phyloP scores from a whole-genome alignment of 35 echinoderm and acorn worm genomes.

The Amphiura filiformis region DNA sequence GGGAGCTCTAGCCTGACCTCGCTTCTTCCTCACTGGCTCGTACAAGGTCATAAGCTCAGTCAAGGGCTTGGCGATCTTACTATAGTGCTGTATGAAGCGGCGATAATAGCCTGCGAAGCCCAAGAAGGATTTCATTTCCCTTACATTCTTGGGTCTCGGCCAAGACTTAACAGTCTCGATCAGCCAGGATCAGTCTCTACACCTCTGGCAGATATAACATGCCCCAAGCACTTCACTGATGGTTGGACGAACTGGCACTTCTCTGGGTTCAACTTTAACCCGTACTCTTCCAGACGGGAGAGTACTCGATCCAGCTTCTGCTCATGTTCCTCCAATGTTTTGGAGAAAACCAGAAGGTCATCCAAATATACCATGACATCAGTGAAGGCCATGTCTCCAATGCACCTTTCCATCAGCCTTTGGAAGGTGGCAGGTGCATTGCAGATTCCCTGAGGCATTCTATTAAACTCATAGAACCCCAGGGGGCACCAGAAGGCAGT shows the following conservation, averaged over 20 bases:
- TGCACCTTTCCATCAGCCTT: conserved; percentile 47
- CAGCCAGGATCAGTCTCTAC: conserved; percentile 57
- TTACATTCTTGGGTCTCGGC: conserved; percentile 42
- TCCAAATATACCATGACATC: conserved; percentile 55
- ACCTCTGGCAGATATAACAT: conserved; percentile 50
- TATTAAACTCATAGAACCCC: conserved; percentile 64
- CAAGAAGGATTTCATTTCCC: conserved; percentile 64
- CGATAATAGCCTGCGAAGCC: conserved; percentile 81
- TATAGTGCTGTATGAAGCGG: conserved; percentile 54
- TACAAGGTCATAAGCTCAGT: conserved; percentile 36
- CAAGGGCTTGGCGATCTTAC: conserved; percentile 49
- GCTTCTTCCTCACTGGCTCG: conserved; percentile 18
- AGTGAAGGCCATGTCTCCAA: conserved; percentile 32
- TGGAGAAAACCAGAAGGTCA: conserved; percentile 61
- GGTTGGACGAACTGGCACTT: conserved; percentile 39
- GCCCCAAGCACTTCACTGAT: conserved; percentile 35
- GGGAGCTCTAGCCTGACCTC: background rate
- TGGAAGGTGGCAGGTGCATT: conserved; percentile 72
- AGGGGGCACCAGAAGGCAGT: conserved; percentile 62
- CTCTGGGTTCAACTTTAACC: conserved; percentile 29
- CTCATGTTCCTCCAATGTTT: conserved; percentile 51
- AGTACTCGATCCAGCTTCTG: conserved; percentile 29
- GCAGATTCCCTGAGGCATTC: conserved; percentile 55
- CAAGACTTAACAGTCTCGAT: conserved; percentile 43
- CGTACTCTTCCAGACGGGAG: conserved; percentile 16